These are phyloP conservation scores for Marmota monax DNA, from an alignment of 2,113 vertebrate species.

Conservation along the genomic window DNA sequence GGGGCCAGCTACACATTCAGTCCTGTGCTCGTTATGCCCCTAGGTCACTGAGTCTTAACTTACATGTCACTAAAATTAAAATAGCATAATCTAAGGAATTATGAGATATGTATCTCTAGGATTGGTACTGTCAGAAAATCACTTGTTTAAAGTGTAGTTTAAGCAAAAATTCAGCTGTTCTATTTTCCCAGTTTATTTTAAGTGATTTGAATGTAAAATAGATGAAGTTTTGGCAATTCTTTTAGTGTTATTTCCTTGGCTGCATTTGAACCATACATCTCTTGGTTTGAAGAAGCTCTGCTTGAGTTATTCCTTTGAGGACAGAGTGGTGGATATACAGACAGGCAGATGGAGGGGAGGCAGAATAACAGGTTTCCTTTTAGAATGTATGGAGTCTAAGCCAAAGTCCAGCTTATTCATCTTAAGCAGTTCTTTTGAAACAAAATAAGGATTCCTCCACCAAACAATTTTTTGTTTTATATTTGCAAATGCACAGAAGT, in stretches of 20 bases:
- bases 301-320: conserved; percentile 25
- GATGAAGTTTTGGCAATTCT: neutral
- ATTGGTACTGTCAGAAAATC: neutral
- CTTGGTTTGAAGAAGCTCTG: neutral
- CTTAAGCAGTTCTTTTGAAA: conserved; percentile 3
- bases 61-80: neutral
- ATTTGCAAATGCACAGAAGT: conserved; percentile 35
- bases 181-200: conserved; percentile 42
- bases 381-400: neutral
- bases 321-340: neutral
- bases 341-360: neutral
- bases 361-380: neutral
- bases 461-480: conserved; percentile 6
- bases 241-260: conserved; percentile 18
- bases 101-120: neutral
- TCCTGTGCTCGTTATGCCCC: neutral
- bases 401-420: neutral
- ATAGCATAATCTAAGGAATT: neutral
- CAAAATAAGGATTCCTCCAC: neutral
- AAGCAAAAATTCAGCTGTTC: neutral
- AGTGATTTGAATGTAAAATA: neutral
- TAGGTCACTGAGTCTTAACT: neutral
- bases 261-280: neutral
- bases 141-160: neutral
- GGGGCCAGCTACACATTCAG: neutral